These are phyloP conservation scores for Noctua fimbriata DNA, from an alignment of 2,888 invertebrate genomes.

Conservation along the genomic window DNA sequence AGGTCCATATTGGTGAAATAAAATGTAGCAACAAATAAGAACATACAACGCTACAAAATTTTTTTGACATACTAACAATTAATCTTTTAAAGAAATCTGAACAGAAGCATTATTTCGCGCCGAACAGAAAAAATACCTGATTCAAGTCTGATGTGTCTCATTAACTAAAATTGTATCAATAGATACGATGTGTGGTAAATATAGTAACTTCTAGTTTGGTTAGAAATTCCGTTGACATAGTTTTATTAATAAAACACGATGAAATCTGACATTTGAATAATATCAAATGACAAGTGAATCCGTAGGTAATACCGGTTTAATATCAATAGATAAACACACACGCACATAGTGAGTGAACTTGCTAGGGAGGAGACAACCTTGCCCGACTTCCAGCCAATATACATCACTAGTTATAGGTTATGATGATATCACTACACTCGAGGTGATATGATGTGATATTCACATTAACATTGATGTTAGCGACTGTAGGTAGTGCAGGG, in stretches of 20 bases:
- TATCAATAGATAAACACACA: slow-evolving; percentile 60
- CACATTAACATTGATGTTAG: slow-evolving; percentile 60
- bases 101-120: background rate
- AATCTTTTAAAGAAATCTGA: background rate
- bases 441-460: slow-evolving; percentile 68
- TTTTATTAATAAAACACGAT: background rate
- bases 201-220: background rate
- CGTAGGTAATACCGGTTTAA: slow-evolving; percentile 56
- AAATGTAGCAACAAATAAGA: slow-evolving; percentile 23
- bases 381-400: slow-evolving; percentile 79
- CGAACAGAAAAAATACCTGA: background rate
- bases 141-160: background rate
- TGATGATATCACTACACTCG: slow-evolving; percentile 72
- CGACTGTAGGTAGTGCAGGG: slow-evolving; percentile 1
- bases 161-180: background rate
- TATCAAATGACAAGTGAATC: slow-evolving; percentile 41
- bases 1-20: slow-evolving; percentile 1
- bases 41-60: background rate
- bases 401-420: slow-evolving; percentile 76
- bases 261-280: slow-evolving; percentile 24
- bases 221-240: background rate
- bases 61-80: slow-evolving; percentile 2
- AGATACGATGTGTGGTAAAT: background rate
- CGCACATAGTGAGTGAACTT: slow-evolving; percentile 67
- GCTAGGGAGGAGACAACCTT: slow-evolving; percentile 81